Evolutionary conservation across 2,113 vertebrate genomes (phyloP).

Genomic region (Menidia beryllina): DNA sequence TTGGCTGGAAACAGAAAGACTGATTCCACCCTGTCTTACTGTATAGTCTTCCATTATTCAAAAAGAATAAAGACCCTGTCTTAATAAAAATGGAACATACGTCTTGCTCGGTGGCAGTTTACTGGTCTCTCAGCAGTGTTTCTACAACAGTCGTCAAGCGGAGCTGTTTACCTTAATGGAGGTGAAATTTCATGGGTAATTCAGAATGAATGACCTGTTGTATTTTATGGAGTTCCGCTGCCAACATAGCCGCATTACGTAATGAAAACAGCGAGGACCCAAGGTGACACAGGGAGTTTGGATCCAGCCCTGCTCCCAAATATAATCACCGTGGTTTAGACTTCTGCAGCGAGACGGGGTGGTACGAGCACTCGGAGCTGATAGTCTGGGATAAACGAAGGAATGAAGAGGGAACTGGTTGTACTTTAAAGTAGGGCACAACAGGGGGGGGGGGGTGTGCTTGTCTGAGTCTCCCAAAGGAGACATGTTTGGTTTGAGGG

Average conservation of each 20-base stretch:
- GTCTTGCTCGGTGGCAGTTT: conserved; percentile 18
- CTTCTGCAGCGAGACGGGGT: neutral
- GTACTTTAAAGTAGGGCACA: conserved; percentile 1
- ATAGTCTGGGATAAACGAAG: neutral
- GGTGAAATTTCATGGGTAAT: conserved; percentile 51
- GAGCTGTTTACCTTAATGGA: conserved; percentile 54
- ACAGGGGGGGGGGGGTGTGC: conserved; percentile 23
- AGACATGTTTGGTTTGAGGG: conserved; percentile 1
- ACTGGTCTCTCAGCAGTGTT: conserved; percentile 24
- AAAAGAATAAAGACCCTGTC: neutral
- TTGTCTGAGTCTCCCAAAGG: conserved; percentile 17
- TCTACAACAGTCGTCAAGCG: conserved; percentile 20
- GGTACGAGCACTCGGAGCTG: neutral
- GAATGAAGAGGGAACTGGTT: neutral
- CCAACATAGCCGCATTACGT: conserved; percentile 39
- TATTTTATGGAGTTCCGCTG: conserved; percentile 33
- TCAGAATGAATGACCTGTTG: conserved; percentile 50
- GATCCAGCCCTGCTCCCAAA: conserved; percentile 47
- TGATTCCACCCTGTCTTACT: too few species aligned
- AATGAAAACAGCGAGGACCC: conserved; percentile 52
- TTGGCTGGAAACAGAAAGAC: too few species aligned
- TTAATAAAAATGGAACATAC: conserved; percentile 25
- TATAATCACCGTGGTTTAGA: conserved; percentile 20
- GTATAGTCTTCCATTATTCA: too few species aligned
- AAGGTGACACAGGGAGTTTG: conserved; percentile 37